Conservation (phyloP, 2,888 invertebrate genomes). For the Nematopogon swammerdamellus region DNA sequence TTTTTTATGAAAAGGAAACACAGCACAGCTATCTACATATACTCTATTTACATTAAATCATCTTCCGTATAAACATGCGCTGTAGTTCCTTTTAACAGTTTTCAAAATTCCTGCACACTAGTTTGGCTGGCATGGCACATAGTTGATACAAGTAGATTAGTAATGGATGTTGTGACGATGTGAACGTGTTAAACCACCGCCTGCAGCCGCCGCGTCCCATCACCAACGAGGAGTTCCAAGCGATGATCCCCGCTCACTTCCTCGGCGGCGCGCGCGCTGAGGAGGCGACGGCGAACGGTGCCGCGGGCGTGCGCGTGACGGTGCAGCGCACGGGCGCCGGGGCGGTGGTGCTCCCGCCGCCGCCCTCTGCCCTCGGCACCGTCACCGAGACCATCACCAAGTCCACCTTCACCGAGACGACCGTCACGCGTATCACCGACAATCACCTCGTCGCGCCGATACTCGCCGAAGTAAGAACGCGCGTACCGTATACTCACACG, state of each 20-base stretch:
- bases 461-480: slow-evolving; percentile 76
- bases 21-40: no score
- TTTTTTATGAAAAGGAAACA: no score
- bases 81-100: no score
- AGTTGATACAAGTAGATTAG: background rate
- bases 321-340: slow-evolving; percentile 64
- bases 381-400: slow-evolving; percentile 95
- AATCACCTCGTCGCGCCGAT: slow-evolving; percentile 83
- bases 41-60: no score
- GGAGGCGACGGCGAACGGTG: slow-evolving; percentile 25
- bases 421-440: slow-evolving; percentile 91
- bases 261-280: slow-evolving; percentile 47
- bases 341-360: slow-evolving; percentile 72
- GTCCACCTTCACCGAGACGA: slow-evolving; percentile 93
- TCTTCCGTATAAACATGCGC: no score
- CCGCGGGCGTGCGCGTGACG: slow-evolving; percentile 62
- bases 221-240: slow-evolving; percentile 93
- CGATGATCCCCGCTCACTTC: slow-evolving; percentile 92
- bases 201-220: slow-evolving; percentile 73
- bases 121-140: background rate
- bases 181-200: slow-evolving; percentile 49
- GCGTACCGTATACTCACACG: background rate
- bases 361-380: slow-evolving; percentile 79
- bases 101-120: background rate
- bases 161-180: slow-evolving; percentile 22